Evolutionary conservation across 2,113 vertebrate genomes (phyloP).

Genomic region (Alexandromys fortis): DNA sequence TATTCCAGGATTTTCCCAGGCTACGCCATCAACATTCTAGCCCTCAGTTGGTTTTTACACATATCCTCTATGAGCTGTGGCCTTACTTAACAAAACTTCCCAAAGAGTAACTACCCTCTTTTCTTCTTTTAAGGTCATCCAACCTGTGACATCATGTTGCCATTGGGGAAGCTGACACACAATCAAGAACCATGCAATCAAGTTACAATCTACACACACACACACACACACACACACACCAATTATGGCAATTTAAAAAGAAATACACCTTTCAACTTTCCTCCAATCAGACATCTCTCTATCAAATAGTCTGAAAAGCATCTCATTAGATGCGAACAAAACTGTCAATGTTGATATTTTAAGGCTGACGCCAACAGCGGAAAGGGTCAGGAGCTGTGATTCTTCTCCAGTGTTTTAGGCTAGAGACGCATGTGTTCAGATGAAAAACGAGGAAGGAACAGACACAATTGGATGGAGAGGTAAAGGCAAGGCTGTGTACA

Average conservation of each 20-base stretch:
- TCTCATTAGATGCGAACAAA: background rate
- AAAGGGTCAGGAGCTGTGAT: background rate
- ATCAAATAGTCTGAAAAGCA: background rate
- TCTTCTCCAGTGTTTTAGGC: background rate
- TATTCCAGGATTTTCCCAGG: background rate
- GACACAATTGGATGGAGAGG: background rate
- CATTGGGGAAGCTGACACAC: background rate
- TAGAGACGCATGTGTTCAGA: background rate
- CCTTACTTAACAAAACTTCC: background rate
- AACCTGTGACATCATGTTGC: background rate
- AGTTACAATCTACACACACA: background rate
- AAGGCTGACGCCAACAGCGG: background rate
- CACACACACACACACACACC: too few relatives aligned
- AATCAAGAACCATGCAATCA: background rate
- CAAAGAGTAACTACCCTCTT: background rate
- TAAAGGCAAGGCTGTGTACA: too few relatives aligned
- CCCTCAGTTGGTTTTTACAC: background rate
- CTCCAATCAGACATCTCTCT: conserved; percentile 31
- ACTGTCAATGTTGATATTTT: background rate
- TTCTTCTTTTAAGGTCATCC: background rate
- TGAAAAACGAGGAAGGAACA: background rate
- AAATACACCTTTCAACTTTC: background rate
- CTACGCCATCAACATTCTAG: background rate
- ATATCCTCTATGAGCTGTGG: background rate
- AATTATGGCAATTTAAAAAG: background rate